Base-by-base conservation (phyloP, 1,140 invertebrate genomes). In the Liolophura sinensis region DNA sequence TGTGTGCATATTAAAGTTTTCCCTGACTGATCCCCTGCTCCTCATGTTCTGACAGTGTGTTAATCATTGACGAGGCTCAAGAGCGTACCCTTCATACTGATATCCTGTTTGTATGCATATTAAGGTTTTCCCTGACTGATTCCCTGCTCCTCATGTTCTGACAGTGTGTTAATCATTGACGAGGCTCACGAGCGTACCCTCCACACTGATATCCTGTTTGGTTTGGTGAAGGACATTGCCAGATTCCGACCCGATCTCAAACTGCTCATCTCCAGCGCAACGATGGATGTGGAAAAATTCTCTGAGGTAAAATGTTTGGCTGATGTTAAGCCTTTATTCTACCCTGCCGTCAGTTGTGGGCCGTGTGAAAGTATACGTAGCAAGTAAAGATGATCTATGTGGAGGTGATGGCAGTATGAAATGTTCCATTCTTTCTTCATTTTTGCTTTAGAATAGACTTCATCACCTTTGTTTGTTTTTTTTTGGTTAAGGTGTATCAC, bases 11-110 rank as follows among this genome's bases (percentile, higher is more conserved):
- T n/a, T n/a, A n/a, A n/a, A n/a, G 9, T 9, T 40, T 40, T 40
- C 31, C 31, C 9, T 40, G 3, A 40, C 31, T 40, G 9, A 40
- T 40, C 9, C 31, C 31, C 3, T 3, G 31, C 31, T 40, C 31
- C 9, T 40, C 31, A 40, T 40, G 9, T 64, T 64, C 40, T 50
- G 71, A 64, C 71, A 96, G 93, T 87, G 96, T 98, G 0, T 94
- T 99, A 90, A 99, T 99, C 67, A 97, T 99, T 81, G 97, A 99
- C 82, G 98, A 99, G 88, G 98, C 98, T 74, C 98, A 99, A 84
- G 98, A 99, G 82, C 85, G 97, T 55, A 99, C 97, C 0, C 87
- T 99, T 7, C 97, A 99, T 75, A 99, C 97, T 6, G 98, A 99
- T 84, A 95, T 99, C 78, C 86, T 99, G 47, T 99, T 99, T 87